Base-by-base conservation (phyloP, 2,797 vertebrate species). In the Sandelia bainsii region DNA sequence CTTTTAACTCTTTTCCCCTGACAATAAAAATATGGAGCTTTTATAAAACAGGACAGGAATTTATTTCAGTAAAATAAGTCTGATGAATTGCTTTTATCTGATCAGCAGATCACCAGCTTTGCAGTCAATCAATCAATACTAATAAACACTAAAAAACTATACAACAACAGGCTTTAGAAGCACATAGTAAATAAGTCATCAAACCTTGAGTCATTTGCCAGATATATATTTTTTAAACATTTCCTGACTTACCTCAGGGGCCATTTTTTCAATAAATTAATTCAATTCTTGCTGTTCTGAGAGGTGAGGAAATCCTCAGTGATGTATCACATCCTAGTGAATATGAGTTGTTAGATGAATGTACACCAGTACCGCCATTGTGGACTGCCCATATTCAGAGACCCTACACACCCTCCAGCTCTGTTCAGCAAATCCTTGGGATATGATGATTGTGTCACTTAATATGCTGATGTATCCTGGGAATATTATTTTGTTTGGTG, bases 21-120 rank as follows among this genome's bases (percentile, higher is more conserved):
- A 45, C 49, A 70, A 53, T 52, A 65, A 62, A 77, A 77, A 53
- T 67, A 63, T 66, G 62, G 75, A 67, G 23, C 16, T 61, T 60
- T 63, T 60, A n/a, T 73, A 76, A 70, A 44, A 62, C 51, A 64
- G 78, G 83, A 64, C 54, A 68, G 70, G 29, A 67, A 69, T 62
- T 46, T 50, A 77, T 72, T 62, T 20, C 40, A 7, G 2, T 10
- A n/a, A 29, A 57, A 64, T 20, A 40, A 67, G n/a, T 64, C 22
- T 14, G 50, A 69, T 9, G 27, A 6, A 71, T 13, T 4, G 2
- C 14, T 58, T 62, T 59, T 29, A 22, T 69, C 14, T 37, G 34
- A 11, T 9, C n/a, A 59, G 69, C 51, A 57, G 2, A 60, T 27
- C 37, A 46, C n/a, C 53, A 19, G 23, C 39, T 70, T 71, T 22